Evolutionary conservation across 2,113 vertebrate species (phyloP), one percentile per base, ranked within the genome.

Genomic region (Platysternon megacephalum): DNA sequence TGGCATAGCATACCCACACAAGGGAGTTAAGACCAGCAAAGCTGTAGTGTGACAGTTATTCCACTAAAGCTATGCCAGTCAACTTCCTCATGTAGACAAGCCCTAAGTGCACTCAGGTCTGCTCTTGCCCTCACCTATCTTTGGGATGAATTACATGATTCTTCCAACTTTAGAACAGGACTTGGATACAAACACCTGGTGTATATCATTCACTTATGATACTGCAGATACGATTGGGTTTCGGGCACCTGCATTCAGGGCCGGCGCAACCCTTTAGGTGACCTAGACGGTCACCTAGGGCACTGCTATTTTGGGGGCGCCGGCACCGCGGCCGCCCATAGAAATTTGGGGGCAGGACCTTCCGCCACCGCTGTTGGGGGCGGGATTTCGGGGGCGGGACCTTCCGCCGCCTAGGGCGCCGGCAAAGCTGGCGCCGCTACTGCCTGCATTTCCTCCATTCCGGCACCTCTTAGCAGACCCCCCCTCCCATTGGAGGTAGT

Each of bases 31-130:
- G 1, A 79, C 35, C 48, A 26, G 4, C 55, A 2, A 12, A 42
- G 6, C 6, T 26, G 42, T 28, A 24, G 35, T n/a, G 65, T 1
- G 17, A 68, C 65, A n/a, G 8, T 39, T 11, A 8, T 42, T 29
- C n/a, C 24, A 65, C 48, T 53, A 2, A 4, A 13, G 39, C 22
- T n/a, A 10, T 2, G 3, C 4, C 53, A 11, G 48, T 0, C 7
- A 22, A 26, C 12, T 3, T 12, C 16, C 9, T 8, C 2, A 1
- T 42, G 21, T 28, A 87, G 2, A 8, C 2, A 3, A 22, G 28
- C 13, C 39, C 17, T 1, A 39, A 0, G 0, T 22, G 11, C 19
- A 68, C 35, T 53, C 84, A 9, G 72, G 17, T 72, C 11, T 26
- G 42, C 74, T 78, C 42, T 44, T 44, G 22, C 24, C 24, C 24